Conservation (phyloP, 2,113 vertebrate genomes). For the Gallinago paraguaiae region DNA sequence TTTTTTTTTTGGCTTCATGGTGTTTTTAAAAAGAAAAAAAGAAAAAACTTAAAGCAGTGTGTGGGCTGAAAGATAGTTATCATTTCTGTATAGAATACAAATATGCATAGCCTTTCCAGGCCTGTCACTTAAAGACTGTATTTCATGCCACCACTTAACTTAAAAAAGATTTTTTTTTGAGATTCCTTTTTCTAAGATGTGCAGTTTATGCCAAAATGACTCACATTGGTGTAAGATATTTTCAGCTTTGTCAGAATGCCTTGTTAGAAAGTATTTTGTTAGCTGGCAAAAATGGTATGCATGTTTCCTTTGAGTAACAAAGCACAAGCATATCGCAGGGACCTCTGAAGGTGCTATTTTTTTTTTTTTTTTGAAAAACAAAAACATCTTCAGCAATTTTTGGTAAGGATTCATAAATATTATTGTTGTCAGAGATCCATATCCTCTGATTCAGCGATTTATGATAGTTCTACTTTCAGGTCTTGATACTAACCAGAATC, state of each 20-base stretch:
- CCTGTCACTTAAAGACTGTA: neutral
- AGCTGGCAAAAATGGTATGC: neutral
- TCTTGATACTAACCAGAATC: neutral
- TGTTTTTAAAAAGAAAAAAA: neutral
- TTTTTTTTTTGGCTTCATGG: neutral
- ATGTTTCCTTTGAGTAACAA: neutral
- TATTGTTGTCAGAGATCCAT: slow-evolving; percentile 40
- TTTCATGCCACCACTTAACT: slow-evolving; percentile 22
- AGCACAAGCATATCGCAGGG: neutral
- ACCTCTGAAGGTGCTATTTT: neutral
- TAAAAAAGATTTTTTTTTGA: neutral
- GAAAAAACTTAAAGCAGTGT: neutral
- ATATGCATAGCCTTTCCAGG: slow-evolving; percentile 35
- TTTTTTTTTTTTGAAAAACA: neutral
- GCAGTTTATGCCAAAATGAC: slow-evolving; percentile 51
- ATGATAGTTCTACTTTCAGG: neutral
- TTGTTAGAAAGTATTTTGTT: slow-evolving; percentile 19
- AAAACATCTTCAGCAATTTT: slow-evolving; percentile 25
- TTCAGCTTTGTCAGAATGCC: slow-evolving; percentile 25
- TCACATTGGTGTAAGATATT: slow-evolving; percentile 23
- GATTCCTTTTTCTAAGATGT: neutral
- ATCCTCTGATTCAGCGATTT: slow-evolving; percentile 33
- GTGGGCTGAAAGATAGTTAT: slow-evolving; percentile 12
- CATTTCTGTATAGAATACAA: slow-evolving; percentile 35
- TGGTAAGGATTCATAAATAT: slow-evolving; percentile 17